Evolutionary conservation across 64 coral and sea anemone species (phyloP), one percentile per base, ranked within the genome.

Genomic region (Catalaphyllia jardinei): DNA sequence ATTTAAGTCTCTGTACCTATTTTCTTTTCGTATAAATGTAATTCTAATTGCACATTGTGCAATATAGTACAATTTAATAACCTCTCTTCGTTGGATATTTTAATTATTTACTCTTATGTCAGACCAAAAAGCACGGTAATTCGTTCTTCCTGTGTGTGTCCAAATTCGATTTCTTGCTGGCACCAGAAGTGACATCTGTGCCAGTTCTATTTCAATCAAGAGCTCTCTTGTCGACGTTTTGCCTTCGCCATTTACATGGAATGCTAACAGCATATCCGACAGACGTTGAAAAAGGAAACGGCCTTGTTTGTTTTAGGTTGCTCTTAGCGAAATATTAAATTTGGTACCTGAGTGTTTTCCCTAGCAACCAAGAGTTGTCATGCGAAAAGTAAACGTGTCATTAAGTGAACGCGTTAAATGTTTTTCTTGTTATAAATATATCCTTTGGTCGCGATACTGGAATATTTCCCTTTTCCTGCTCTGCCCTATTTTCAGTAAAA

Each of bases 331-430:
- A 31, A 60, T 63, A 38, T 60, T 28, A 61, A 82, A 60, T 82
- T 60, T 33, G 59, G 29, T 35, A 65, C 29, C 17, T 3, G 16
- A 82, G 79, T 57, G 29, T 46, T 65, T 65, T 65, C 18, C 61
- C 24, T 65, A 19, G 62, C 7, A 20, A 65, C 24, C 62, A 22
- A 65, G 4, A 65, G 59, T 19, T 33, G 55, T 29, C 59, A 62
- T 31, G 13, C 59, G 17, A 82, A 20, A 22, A 29, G 79, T 28
- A 82, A 82, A 63, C 79, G 62, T 82, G 59, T 63, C 55, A 62
- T 62, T 38, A 16, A 35, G 59, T 4, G 20, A 13, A 19, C 51
- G 46, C 17, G n/a, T 14, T 38, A 25, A 24, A 24, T 31, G 27
- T 62, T 79, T 79, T 59, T 19, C 0, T n/a, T 4, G 18, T 65